Evolutionary conservation across 1,140 invertebrate genomes (phyloP), one percentile per base, ranked within the genome.

Genomic region (Nephotettix cincticeps): DNA sequence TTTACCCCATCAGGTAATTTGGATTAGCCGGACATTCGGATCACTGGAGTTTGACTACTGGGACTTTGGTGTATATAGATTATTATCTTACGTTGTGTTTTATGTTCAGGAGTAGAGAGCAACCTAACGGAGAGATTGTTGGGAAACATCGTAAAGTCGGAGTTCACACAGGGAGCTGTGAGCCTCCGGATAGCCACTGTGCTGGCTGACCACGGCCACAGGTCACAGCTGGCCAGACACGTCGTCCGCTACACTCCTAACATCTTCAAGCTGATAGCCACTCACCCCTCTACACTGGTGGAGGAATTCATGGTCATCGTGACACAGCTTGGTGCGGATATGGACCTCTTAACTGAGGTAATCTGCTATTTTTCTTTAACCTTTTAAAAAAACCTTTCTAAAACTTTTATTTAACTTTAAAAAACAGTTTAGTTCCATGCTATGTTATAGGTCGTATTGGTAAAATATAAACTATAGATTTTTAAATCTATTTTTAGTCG

Each of bases 231-330:
- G 13, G 28, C 56, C 28, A 21, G 14, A 4, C 6, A 17, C 32
- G 11, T 51, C 23, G 28, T 23, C 29, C 65, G 54, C 43, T 75
- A 66, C 47, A 69, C 56, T 58, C 71, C 71, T 19, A 75, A 73
- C 36, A 21, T 75, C 9, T 29, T 75, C 36, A 75, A 75, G 30
- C 61, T 75, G 19, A 17, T 75, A 9, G 73, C 73, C n/a, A 72
- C 47, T 43, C 73, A 75, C 54, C 73, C 73, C 25, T 54, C 71
- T 6, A 30, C 36, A 25, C 51, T 75, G 19, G 69, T 75, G 21
- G 73, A 75, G 69, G 73, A 75, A 51, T 71, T 73, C 51, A 17
- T 73, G 13, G 45, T 63, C 28, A 27, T 75, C 17, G 30, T 75
- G 13, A 27, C 73, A 0, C n/a, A 11, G 11, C 54, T 73, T 11